Conservation (phyloP, 2,888 invertebrate genomes). For the Malthinus seriepunctatus region DNA sequence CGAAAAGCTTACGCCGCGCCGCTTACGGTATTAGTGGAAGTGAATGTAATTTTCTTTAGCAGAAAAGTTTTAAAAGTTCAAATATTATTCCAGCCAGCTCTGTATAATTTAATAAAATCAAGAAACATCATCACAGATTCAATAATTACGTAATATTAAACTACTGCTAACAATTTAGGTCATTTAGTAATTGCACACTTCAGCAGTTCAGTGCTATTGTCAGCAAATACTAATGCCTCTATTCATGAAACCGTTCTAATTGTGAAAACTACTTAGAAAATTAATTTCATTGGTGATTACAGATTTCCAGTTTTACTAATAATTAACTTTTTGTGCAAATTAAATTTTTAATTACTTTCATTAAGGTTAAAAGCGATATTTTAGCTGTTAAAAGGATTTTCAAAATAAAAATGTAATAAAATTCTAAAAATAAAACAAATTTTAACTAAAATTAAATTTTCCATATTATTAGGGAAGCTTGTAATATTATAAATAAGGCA, state of each 20-base stretch:
- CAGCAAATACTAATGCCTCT: slow-evolving; percentile 31
- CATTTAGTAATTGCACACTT: slow-evolving; percentile 34
- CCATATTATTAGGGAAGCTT: too few relatives aligned
- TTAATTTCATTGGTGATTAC: slow-evolving; percentile 21
- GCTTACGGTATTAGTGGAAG: too few relatives aligned
- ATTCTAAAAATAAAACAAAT: too few relatives aligned
- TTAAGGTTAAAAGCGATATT: not conserved
- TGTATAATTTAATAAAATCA: too few relatives aligned
- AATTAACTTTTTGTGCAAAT: slow-evolving; percentile 4
- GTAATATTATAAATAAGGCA: too few relatives aligned
- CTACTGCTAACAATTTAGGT: slow-evolving; percentile 31
- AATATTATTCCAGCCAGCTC: too few relatives aligned
- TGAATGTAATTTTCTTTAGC: too few relatives aligned
- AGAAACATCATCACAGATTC: slow-evolving; percentile 11
- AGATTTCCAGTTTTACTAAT: slow-evolving; percentile 18
- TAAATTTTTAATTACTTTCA: slow-evolving; percentile 5
- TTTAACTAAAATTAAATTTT: too few relatives aligned
- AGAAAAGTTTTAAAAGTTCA: too few relatives aligned
- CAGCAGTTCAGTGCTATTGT: slow-evolving; percentile 30
- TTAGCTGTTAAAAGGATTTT: too few relatives aligned
- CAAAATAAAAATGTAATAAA: too few relatives aligned
- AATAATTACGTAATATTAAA: slow-evolving; percentile 15
- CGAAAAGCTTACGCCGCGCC: too few relatives aligned
- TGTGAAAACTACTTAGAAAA: slow-evolving; percentile 27
- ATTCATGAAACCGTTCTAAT: slow-evolving; percentile 28